Percentiles rank a stretch among this genome's conserved stretches.
Evolutionary conservation across 2,888 invertebrate genomes (phyloP).

Genomic region (Glaucopsyche alexis): DNA sequence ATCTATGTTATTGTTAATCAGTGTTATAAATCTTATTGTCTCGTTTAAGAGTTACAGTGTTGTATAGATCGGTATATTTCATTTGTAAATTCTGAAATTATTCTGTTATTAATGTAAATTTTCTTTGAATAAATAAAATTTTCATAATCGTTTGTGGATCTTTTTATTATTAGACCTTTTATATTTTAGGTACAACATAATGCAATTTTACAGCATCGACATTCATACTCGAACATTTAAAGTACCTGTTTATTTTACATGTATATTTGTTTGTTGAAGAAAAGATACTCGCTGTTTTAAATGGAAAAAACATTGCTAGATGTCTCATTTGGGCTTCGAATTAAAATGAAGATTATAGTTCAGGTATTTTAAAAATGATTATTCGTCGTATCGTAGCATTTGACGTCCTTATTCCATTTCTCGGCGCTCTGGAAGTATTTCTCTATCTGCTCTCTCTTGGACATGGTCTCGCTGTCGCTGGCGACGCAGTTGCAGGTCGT

Average conservation of each 20-base stretch:
- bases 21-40: slow-evolving; percentile 77
- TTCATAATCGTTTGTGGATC: slow-evolving; percentile 75
- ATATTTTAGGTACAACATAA: background rate
- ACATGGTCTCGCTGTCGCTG: slow-evolving; percentile 49
- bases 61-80: slow-evolving; percentile 77
- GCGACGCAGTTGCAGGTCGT: slow-evolving; percentile 50
- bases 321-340: no score
- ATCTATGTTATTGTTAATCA: slow-evolving; percentile 77
- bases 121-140: slow-evolving; percentile 78
- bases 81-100: slow-evolving; percentile 76
- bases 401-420: slow-evolving; percentile 55
- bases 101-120: slow-evolving; percentile 77
- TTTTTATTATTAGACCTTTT: slow-evolving; percentile 54
- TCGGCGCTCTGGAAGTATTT: slow-evolving; percentile 67
- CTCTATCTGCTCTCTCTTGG: slow-evolving; percentile 65
- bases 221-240: no score
- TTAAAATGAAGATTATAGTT: background rate
- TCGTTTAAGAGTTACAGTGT: slow-evolving; percentile 79
- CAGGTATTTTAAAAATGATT: background rate
- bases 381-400: slow-evolving; percentile 21
- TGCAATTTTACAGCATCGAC: background rate
- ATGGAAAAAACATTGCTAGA: background rate
- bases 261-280: no score
- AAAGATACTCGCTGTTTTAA: background rate
- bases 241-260: no score